Percentiles rank a stretch among this genome's conserved stretches.
These are phyloP conservation scores for Pachyrhynchus sulphureomaculatus DNA, from an alignment of 1,140 invertebrate species.

Conservation along the genomic window DNA sequence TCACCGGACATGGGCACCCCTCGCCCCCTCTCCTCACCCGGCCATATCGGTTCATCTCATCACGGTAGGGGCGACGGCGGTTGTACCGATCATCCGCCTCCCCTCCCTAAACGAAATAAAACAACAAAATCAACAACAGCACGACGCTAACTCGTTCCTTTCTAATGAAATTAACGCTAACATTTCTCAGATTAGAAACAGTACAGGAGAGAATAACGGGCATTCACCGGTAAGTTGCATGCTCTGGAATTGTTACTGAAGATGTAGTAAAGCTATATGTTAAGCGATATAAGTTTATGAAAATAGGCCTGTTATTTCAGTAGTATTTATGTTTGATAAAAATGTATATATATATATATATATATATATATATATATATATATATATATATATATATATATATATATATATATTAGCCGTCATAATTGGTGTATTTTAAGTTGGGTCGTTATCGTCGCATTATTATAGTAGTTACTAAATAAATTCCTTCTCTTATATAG, in stretches of 20 bases:
- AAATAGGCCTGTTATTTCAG: conserved; percentile 7
- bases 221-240: neutral
- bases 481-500: too few species aligned
- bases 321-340: too few species aligned
- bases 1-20: conserved; percentile 34
- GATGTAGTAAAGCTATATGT: neutral
- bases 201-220: neutral
- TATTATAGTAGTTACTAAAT: too few species aligned
- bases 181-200: neutral
- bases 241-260: too few species aligned
- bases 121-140: too few species aligned
- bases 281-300: neutral
- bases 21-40: conserved; percentile 31
- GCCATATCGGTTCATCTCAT: neutral
- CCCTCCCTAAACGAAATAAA: conserved; percentile 47
- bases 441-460: too few species aligned
- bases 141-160: conserved; percentile 21
- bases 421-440: too few species aligned
- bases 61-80: conserved; percentile 26
- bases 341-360: too few species aligned
- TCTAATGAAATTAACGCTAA: conserved; percentile 42
- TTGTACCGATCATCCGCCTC: conserved; percentile 45
- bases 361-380: too few species aligned
- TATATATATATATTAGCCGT: too few species aligned
- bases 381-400: too few species aligned